phyloP scores from a whole-genome alignment of 2,888 invertebrate genomes.

The Galerucella pusilla region DNA sequence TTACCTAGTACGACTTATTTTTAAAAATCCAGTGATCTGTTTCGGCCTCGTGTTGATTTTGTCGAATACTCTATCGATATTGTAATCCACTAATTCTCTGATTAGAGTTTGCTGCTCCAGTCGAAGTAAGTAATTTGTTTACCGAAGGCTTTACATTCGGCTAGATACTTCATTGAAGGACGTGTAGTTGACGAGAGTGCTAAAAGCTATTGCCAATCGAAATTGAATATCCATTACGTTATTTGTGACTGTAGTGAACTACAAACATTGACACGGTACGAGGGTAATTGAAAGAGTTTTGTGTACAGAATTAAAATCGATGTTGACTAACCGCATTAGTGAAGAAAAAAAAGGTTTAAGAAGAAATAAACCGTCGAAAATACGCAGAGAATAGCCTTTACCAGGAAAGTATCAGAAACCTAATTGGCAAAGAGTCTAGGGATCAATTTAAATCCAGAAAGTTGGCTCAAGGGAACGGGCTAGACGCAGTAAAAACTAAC shows the following conservation, averaged over 20 bases:
- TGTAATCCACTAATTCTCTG: conserved; percentile 51
- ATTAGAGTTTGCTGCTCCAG: not conserved
- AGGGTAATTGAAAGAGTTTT: not conserved
- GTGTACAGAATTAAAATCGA: not conserved
- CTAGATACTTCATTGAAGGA: conserved; percentile 15
- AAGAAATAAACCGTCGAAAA: conserved; percentile 13
- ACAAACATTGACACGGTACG: conserved; percentile 2
- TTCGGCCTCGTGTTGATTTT: conserved; percentile 54
- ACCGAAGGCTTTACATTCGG: conserved; percentile 22
- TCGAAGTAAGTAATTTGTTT: conserved; percentile 31
- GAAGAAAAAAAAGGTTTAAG: conserved; percentile 1
- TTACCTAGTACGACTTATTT: no score
- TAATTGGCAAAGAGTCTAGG: conserved; percentile 55
- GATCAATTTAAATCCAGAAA: conserved; percentile 55
- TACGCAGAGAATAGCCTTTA: conserved; percentile 16
- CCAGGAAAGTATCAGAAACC: conserved; percentile 39
- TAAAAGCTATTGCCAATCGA: conserved; percentile 15
- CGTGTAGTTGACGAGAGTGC: conserved; percentile 6
- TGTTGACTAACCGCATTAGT: not conserved
- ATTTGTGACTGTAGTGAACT: conserved; percentile 7
- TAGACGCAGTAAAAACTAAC: conserved; percentile 55
- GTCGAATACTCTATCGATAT: conserved; percentile 59
- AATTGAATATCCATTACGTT: conserved; percentile 16
- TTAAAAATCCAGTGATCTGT: conserved; percentile 11
- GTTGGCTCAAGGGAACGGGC: conserved; percentile 48